Evolutionary conservation across 2,888 invertebrate genomes (phyloP), one percentile per base, ranked within the genome.

Genomic region (Gasteruption jaculator): DNA sequence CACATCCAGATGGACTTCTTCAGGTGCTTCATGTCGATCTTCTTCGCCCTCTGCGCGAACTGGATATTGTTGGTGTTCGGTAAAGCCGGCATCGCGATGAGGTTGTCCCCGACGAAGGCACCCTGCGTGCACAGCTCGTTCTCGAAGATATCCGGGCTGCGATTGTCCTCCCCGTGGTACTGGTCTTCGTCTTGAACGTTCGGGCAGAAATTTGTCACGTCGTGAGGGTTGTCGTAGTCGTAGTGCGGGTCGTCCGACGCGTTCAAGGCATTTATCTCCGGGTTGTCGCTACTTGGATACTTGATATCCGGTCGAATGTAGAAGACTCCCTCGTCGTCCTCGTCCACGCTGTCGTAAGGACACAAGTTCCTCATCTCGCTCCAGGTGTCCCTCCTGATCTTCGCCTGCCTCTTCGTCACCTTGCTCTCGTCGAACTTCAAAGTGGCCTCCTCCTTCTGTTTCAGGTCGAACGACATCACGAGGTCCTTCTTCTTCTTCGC

Each of bases 41-140:
- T 86, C 63, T 92, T 92, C 4, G 92, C 88, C 40, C 83, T 78
- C 71, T 83, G 81, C 4, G 91, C 87, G 67, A 88, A 91, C 0
- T 82, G 80, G 46, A 92, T 84, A 57, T 83, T 79, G 32, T 83
- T 79, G 71, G 85, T 84, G 5, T 48, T 55, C 52, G 79, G 79
- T 71, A 78, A 78, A 45, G 78, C 78, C 0, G 86, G 86, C 2
- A 81, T 80, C 30, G 81, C 79, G 7, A 85, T 74, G 66, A 85
- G 76, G 57, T 84, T 77, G 3, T 75, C 73, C 1, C 76, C 75
- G 21, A 72, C 72, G 51, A 72, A 68, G 39, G 62, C 53, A 12
- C 51, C 56, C 38, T 57, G 56, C 1, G 55, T 49, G 5, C 43
- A 40, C 14, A 32, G 72, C 0, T 63, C 58, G 8, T 59, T 56